Evolutionary conservation across 2,797 vertebrate genomes (phyloP).

Genomic region (Amblyraja radiata): DNA sequence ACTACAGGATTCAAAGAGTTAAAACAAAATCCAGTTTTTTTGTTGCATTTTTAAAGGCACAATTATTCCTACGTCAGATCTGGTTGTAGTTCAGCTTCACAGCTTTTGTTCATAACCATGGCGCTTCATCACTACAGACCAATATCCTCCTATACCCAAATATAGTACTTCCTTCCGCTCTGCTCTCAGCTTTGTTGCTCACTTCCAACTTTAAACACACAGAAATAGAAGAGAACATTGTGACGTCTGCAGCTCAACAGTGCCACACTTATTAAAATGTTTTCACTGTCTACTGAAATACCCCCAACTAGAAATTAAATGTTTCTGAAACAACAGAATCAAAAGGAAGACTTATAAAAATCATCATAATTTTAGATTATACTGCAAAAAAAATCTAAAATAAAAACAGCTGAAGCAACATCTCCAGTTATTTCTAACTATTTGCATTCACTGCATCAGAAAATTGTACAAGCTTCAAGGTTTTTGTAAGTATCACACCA

Average conservation of each 20-base stretch:
- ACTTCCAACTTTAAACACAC: conserved; percentile 13
- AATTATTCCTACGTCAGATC: conserved; percentile 29
- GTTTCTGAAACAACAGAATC: neutral
- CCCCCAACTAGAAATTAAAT: neutral
- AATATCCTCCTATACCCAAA: conserved; percentile 3
- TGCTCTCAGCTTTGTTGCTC: neutral
- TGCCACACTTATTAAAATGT: neutral
- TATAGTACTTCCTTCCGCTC: conserved; percentile 30
- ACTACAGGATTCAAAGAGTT: neutral
- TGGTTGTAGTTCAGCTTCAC: conserved; percentile 24
- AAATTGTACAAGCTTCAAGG: neutral
- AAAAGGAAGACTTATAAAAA: neutral
- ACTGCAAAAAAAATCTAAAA: neutral
- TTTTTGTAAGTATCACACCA: neutral
- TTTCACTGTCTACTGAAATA: neutral
- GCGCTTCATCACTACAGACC: conserved; percentile 9
- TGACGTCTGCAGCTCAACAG: conserved; percentile 7
- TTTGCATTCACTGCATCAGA: neutral
- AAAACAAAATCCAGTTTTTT: neutral
- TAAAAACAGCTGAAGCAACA: neutral
- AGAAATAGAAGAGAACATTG: neutral
- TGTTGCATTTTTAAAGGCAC: neutral
- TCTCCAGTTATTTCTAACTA: neutral
- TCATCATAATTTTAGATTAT: neutral
- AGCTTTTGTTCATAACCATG: conserved; percentile 18